Conservation (phyloP, 2,113 vertebrate genomes). For the Corydoras maculifer region DNA sequence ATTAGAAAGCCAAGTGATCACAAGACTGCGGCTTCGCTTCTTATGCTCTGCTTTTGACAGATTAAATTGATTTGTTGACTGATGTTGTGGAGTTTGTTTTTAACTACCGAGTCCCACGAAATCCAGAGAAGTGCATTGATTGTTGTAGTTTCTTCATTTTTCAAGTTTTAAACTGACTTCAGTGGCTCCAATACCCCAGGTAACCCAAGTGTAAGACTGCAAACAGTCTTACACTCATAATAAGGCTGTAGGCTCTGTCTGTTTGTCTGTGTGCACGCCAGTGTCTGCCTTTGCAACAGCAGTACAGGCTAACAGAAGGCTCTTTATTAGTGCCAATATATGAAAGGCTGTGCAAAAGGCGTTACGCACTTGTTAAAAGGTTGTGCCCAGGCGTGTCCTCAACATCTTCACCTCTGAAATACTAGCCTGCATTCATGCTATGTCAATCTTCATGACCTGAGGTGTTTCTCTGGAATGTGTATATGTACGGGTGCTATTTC, state of each 20-base stretch:
- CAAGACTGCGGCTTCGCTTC: constrained; percentile 1
- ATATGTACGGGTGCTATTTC: constrained; percentile 6
- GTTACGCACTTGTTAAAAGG: constrained; percentile 15
- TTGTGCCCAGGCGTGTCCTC: not conserved
- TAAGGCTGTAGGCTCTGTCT: not conserved
- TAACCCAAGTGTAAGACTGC: too few species aligned
- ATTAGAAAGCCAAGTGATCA: not conserved
- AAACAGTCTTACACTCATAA: too few species aligned
- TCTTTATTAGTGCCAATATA: constrained; percentile 22
- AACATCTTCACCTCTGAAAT: constrained; percentile 13
- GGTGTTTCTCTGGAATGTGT: not conserved
- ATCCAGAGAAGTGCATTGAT: too few species aligned
- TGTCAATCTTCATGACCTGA: not conserved
- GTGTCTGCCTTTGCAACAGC: constrained; percentile 25
- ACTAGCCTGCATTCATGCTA: constrained; percentile 10
- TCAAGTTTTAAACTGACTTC: too few species aligned
- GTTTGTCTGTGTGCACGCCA: constrained; percentile 7
- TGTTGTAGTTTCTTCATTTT: too few species aligned
- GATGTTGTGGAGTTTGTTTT: not conserved
- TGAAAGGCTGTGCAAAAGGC: constrained; percentile 17
- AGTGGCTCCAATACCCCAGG: too few species aligned
- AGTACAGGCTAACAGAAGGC: constrained; percentile 23
- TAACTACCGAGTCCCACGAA: not conserved
- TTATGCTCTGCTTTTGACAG: not conserved
- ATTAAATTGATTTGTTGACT: not conserved